Percentiles rank a stretch among this genome's conserved stretches.
Evolutionary conservation across 2,113 vertebrate genomes (phyloP).

Genomic region (Gymnorhina tibicen): DNA sequence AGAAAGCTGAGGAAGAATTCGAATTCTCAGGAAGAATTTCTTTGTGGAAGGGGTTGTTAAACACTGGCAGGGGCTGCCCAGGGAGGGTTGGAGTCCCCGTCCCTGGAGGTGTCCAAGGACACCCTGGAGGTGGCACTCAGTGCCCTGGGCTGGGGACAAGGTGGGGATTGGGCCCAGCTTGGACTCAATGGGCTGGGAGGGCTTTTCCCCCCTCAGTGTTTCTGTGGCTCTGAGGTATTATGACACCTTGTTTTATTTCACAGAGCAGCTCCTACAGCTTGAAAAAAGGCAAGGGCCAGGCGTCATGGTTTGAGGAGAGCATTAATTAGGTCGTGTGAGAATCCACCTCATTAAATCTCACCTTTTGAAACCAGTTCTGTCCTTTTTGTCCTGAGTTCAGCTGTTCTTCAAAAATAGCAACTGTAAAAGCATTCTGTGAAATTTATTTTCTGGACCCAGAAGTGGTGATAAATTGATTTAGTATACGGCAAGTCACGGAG

Average conservation of each 20-base stretch:
- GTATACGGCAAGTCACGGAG: neutral
- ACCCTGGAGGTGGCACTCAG: neutral
- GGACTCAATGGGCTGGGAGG: too few species aligned
- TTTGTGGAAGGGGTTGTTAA: neutral
- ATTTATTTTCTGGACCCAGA: neutral
- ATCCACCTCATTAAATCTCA: neutral
- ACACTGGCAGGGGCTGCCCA: neutral
- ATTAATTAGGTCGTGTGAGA: neutral
- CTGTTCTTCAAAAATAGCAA: neutral
- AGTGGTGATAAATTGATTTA: constrained; percentile 10
- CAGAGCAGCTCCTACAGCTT: neutral
- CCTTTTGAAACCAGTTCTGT: neutral
- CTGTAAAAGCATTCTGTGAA: neutral
- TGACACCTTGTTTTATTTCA: neutral
- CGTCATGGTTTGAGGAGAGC: neutral
- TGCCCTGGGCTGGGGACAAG: neutral
- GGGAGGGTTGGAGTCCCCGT: neutral
- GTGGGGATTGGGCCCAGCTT: neutral
- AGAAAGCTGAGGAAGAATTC: neutral
- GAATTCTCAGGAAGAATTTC: neutral
- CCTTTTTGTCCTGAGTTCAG: neutral
- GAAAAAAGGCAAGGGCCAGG: neutral
- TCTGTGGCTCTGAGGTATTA: neutral
- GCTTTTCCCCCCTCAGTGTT: neutral
- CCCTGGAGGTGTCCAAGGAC: neutral